Evolutionary conservation across 2,888 invertebrate genomes (phyloP).

Genomic region (Dichetophora obliterata): DNA sequence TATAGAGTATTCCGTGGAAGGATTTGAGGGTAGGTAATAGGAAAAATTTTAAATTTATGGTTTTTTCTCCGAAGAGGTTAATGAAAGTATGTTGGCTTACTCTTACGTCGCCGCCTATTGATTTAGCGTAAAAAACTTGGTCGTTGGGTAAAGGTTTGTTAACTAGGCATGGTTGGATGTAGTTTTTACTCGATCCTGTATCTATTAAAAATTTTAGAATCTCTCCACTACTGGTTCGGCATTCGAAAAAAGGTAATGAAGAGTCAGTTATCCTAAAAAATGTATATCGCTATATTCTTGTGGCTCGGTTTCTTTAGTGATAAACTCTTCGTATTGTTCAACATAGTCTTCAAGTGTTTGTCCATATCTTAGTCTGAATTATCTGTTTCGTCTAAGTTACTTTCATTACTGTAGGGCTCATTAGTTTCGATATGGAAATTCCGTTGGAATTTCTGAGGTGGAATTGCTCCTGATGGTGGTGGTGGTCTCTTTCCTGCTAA

Average conservation of each 20-base stretch:
- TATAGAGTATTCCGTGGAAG: not conserved
- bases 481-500: slow-evolving; percentile 40
- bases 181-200: slow-evolving; percentile 15
- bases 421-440: not conserved
- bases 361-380: not conserved
- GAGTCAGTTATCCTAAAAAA: slow-evolving; percentile 2
- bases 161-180: not conserved
- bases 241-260: not conserved
- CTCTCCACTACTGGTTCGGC: not conserved
- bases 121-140: not conserved
- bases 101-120: not conserved
- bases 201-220: slow-evolving; percentile 2
- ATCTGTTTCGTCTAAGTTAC: no score
- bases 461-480: not conserved
- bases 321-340: no score
- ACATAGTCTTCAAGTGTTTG: no score
- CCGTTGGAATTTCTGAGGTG: not conserved
- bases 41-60: not conserved
- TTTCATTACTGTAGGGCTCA: no score
- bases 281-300: not conserved
- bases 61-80: not conserved
- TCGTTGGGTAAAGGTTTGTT: not conserved
- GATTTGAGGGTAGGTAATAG: not conserved
- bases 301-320: not conserved
- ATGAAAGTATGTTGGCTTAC: not conserved